Percentiles rank a stretch among this genome's conserved stretches.
phyloP scores from a whole-genome alignment of 2,113 vertebrate genomes.

The Polypterus bichir region DNA sequence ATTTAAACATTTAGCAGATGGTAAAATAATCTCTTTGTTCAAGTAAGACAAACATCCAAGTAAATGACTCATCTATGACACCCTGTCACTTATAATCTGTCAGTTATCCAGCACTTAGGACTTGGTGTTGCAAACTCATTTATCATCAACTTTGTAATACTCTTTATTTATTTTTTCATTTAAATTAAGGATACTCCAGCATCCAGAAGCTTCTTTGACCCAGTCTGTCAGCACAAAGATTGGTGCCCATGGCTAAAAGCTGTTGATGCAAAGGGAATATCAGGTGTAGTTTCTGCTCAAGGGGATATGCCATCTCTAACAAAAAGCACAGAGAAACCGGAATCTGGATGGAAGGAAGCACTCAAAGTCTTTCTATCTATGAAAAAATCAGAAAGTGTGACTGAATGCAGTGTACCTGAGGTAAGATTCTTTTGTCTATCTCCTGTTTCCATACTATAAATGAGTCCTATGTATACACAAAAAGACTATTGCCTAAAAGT shows the following conservation, averaged over 20 bases:
- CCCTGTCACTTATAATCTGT: too few relatives aligned
- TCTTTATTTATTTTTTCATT: too few relatives aligned
- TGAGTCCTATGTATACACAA: too few relatives aligned
- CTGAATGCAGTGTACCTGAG: slow-evolving; percentile 27
- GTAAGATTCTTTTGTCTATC: slow-evolving; percentile 31
- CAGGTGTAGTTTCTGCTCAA: rapidly evolving
- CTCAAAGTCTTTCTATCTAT: slow-evolving; percentile 57
- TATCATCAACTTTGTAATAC: too few relatives aligned
- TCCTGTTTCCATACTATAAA: too few relatives aligned
- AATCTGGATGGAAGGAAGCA: slow-evolving; percentile 68
- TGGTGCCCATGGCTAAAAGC: slow-evolving; percentile 86
- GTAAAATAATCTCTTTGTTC: too few relatives aligned
- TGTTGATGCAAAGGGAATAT: slow-evolving; percentile 29
- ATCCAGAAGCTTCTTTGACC: slow-evolving; percentile 63
- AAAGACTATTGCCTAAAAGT: too few relatives aligned
- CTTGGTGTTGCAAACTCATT: too few relatives aligned
- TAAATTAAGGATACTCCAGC: slow-evolving; percentile 50
- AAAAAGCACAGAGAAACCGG: slow-evolving; percentile 18
- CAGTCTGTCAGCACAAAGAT: slow-evolving; percentile 77
- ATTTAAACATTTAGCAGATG: too few relatives aligned
- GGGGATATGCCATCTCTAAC: slow-evolving; percentile 10
- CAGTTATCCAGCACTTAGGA: too few relatives aligned
- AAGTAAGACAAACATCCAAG: too few relatives aligned
- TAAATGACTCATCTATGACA: too few relatives aligned
- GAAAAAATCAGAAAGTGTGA: slow-evolving; percentile 35